A percentile compares a stretch with the other conserved stretches of the same genome.
phyloP scores from a whole-genome alignment of 2,888 invertebrate genomes.

The Orthosia gracilis region DNA sequence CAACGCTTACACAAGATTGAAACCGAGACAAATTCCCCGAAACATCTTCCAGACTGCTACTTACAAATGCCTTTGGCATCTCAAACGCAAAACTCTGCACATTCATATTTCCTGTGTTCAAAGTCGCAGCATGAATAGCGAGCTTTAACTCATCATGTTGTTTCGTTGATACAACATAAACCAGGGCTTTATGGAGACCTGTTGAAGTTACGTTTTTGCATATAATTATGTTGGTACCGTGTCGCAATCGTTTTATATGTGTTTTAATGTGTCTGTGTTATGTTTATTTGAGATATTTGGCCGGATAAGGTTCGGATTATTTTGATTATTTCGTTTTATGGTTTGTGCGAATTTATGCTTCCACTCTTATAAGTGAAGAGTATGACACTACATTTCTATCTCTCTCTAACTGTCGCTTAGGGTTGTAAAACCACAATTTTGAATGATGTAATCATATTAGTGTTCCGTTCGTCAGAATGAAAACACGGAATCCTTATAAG shows the following conservation, averaged over 20 bases:
- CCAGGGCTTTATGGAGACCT: constrained; percentile 66
- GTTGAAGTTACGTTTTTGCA: constrained; percentile 73
- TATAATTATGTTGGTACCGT: constrained; percentile 57
- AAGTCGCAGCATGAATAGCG: constrained; percentile 51
- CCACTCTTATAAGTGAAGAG: background rate
- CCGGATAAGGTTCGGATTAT: constrained; percentile 26
- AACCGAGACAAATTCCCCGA: constrained; percentile 21
- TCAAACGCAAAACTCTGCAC: constrained; percentile 37
- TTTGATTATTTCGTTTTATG: constrained; percentile 37
- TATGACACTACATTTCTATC: background rate
- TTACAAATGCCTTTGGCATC: constrained; percentile 49
- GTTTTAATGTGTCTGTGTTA: constrained; percentile 57
- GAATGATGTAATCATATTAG: no score
- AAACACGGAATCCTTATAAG: no score
- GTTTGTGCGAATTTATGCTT: constrained; percentile 13
- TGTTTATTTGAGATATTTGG: constrained; percentile 59
- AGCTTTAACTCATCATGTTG: constrained; percentile 61
- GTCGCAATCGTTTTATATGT: constrained; percentile 55
- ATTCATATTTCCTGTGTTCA: constrained; percentile 50
- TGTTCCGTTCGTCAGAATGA: no score
- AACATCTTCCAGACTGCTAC: constrained; percentile 29
- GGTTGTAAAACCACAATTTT: no score
- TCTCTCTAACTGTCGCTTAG: background rate
- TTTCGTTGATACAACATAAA: constrained; percentile 67
- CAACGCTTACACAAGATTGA: constrained; percentile 6